phyloP scores from a whole-genome alignment of 2,888 invertebrate genomes.

The Carabus problematicus region DNA sequence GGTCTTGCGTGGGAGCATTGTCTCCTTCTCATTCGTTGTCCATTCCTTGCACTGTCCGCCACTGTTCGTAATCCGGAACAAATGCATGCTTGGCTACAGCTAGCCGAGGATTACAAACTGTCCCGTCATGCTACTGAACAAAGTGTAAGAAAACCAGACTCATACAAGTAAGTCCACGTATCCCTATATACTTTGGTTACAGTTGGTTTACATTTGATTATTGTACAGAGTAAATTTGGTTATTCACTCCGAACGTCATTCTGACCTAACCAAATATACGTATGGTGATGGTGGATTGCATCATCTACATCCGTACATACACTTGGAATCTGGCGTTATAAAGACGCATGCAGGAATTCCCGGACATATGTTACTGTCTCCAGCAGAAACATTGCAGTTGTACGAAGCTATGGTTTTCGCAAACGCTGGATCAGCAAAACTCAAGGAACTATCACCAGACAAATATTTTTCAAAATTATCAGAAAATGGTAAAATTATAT shows the following conservation, averaged over 20 bases:
- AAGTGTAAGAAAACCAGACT: constrained; percentile 24
- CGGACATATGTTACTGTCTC: constrained; percentile 44
- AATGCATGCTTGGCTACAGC: constrained; percentile 46
- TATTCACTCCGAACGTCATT: constrained; percentile 45
- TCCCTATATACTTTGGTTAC: not conserved
- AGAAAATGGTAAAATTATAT: constrained; percentile 22
- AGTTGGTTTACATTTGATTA: not conserved
- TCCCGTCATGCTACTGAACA: constrained; percentile 41
- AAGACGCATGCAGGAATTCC: constrained; percentile 45
- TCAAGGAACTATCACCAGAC: constrained; percentile 26
- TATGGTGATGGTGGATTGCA: constrained; percentile 42
- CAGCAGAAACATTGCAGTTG: constrained; percentile 46
- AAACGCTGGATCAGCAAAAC: constrained; percentile 18
- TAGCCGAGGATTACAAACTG: constrained; percentile 45
- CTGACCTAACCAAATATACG: constrained; percentile 47
- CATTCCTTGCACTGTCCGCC: constrained; percentile 49
- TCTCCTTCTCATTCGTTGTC: constrained; percentile 47
- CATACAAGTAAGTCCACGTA: constrained; percentile 39
- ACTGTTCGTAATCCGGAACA: constrained; percentile 46
- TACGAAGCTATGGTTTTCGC: constrained; percentile 44
- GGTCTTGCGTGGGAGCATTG: constrained; percentile 47
- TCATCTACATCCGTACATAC: constrained; percentile 47
- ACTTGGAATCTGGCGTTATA: constrained; percentile 42
- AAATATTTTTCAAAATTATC: constrained; percentile 27
- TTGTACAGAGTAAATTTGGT: constrained; percentile 44